Evolutionary conservation across 1,140 invertebrate genomes (phyloP), one percentile per base, ranked within the genome.

Genomic region (Pemphigus obesinymphae): DNA sequence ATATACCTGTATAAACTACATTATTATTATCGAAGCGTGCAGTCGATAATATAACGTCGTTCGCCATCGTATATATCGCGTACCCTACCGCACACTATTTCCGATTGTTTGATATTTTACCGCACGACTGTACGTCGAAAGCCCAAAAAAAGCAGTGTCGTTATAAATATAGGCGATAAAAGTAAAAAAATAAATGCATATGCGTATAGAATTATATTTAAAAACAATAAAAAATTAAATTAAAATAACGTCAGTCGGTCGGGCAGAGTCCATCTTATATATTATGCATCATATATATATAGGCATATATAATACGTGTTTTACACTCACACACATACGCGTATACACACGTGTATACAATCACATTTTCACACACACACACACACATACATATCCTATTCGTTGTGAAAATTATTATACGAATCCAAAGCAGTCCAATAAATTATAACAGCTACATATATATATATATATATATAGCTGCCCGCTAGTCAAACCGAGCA

Each of bases 371-470:
- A 40, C 10, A 40, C 10, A 40, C 37, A 40, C 37, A 40, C 37
- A 40, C 37, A 40, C 37, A 40, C 37, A 40, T 40, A 40, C 10
- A 40, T 45, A 45, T n/a, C n/a, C n/a, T 11, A 11, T 45, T 11
- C 10, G 10, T 45, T 45, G n/a, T n/a, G n/a, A n/a, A n/a, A n/a
- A n/a, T n/a, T n/a, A n/a, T n/a, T n/a, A n/a, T n/a, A n/a, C 37
- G 23, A 61, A 80, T 63, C 37, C 55, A 43, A 80, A 80, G 76
- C 76, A 80, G 76, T 80, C 55, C 76, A 80, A 80, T 80, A 80
- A 80, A 80, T 80, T 80, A 80, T 80, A 61, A 80, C 76, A 15
- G 75, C 55, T 78, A 80, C n/a, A n/a, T n/a, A n/a, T n/a, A n/a
- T n/a, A n/a, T n/a, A n/a, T n/a, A n/a, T n/a, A n/a, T n/a, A n/a